Percentiles rank a stretch among this genome's conserved stretches.
Conservation (phyloP, 2,113 vertebrate genomes). For the Pampusana beccarii region DNA sequence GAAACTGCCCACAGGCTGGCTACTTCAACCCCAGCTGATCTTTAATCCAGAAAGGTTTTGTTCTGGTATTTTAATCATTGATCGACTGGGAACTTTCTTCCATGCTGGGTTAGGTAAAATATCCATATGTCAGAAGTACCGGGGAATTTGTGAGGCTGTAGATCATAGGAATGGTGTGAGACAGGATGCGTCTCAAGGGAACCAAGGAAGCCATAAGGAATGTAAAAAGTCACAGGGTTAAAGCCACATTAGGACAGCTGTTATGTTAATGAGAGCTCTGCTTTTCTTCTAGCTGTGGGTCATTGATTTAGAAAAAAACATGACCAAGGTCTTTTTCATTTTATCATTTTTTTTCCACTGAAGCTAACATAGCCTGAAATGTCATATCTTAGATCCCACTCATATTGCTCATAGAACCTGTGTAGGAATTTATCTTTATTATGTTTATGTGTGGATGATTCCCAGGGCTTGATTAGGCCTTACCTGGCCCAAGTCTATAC, state of each 20-base stretch:
- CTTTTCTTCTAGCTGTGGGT: slow-evolving; percentile 75
- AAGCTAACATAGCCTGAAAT: slow-evolving; percentile 35
- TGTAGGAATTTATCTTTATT: background rate
- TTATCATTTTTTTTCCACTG: slow-evolving; percentile 54
- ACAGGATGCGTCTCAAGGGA: slow-evolving; percentile 82
- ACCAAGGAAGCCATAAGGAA: slow-evolving; percentile 82
- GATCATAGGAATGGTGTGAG: slow-evolving; percentile 80
- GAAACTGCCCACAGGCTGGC: slow-evolving; percentile 57
- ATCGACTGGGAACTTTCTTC: slow-evolving; percentile 79
- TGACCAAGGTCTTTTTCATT: slow-evolving; percentile 57
- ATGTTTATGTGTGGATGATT: background rate
- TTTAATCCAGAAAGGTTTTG: slow-evolving; percentile 73
- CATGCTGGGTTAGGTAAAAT: slow-evolving; percentile 84
- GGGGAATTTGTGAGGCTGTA: slow-evolving; percentile 83
- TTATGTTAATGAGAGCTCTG: slow-evolving; percentile 80
- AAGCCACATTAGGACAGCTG: slow-evolving; percentile 90
- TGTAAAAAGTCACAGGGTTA: slow-evolving; percentile 87
- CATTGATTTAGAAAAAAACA: slow-evolving; percentile 77
- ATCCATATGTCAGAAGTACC: slow-evolving; percentile 85
- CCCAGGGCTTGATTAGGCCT: background rate
- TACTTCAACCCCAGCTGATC: slow-evolving; percentile 70
- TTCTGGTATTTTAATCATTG: slow-evolving; percentile 80
- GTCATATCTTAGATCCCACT: background rate
- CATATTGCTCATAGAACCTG: background rate
- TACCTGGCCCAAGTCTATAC: background rate